Conservation (phyloP, 64 coral and sea anemone species). For the Montipora foliosa region DNA sequence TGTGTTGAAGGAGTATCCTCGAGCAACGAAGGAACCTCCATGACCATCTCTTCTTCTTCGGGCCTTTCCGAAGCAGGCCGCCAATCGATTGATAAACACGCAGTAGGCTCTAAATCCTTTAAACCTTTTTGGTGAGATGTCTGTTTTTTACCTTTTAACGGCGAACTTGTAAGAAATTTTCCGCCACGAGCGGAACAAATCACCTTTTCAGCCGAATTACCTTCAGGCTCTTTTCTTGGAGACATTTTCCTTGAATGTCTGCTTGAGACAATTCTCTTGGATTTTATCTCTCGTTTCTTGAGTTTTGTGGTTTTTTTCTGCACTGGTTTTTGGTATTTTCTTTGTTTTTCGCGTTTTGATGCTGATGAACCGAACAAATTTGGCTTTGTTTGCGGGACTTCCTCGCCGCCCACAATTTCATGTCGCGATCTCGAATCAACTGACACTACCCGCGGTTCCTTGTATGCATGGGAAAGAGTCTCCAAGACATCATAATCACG, state of each 20-base stretch:
- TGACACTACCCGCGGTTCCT: constrained; percentile 70
- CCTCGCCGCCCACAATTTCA: not conserved
- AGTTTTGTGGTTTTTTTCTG: not conserved
- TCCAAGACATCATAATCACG: constrained; percentile 82
- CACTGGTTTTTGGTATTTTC: not conserved
- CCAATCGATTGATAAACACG: not conserved
- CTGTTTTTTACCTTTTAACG: not conserved
- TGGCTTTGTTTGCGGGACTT: not conserved
- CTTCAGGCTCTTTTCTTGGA: constrained; percentile 33
- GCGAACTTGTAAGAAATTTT: constrained; percentile 20
- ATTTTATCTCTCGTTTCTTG: not conserved
- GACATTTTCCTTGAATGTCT: constrained; percentile 16
- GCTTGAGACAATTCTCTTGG: not conserved
- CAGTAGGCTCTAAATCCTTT: not conserved
- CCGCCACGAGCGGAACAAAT: not conserved
- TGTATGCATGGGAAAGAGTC: constrained; percentile 82
- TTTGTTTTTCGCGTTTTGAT: not conserved
- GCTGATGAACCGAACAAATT: not conserved
- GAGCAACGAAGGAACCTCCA: not conserved
- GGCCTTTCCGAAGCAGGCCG: not conserved
- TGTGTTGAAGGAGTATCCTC: not conserved
- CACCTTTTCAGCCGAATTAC: constrained; percentile 25
- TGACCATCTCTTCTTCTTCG: constrained; percentile 3
- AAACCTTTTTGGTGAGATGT: not conserved
- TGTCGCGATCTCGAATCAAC: not conserved